Percentiles rank a stretch among this genome's conserved stretches.
Evolutionary conservation across 2,797 vertebrate species (phyloP).

Genomic region (Sebastes trivittatus): DNA sequence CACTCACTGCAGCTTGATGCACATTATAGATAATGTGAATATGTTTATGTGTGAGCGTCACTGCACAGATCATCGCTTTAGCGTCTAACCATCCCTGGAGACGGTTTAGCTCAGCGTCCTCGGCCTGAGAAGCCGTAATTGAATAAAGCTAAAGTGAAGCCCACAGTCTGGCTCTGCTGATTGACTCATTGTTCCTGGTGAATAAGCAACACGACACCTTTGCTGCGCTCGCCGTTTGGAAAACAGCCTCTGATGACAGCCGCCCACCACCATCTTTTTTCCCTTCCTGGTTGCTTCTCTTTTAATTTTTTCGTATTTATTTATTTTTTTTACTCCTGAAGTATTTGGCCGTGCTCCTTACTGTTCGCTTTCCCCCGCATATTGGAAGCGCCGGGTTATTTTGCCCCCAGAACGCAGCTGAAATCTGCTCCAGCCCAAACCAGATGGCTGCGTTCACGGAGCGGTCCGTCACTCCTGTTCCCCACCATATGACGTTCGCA

Average conservation of each 20-base stretch:
- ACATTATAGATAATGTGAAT: not conserved
- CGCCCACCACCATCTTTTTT: conserved; percentile 57
- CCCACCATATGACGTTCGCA: conserved; percentile 86
- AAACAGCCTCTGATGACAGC: conserved; percentile 60
- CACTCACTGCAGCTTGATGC: not conserved
- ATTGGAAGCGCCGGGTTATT: conserved; percentile 81
- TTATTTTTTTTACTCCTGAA: conserved; percentile 30
- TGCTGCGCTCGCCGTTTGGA: conserved; percentile 47
- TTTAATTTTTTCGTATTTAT: not conserved
- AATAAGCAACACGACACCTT: conserved; percentile 66
- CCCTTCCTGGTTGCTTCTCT: not conserved
- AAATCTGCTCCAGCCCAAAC: conserved; percentile 85
- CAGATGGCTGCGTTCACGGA: conserved; percentile 84
- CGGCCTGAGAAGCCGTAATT: conserved; percentile 47
- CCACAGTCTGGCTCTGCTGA: conserved; percentile 31
- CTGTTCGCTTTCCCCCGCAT: conserved; percentile 69
- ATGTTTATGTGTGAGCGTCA: not conserved
- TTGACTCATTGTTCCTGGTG: conserved; percentile 70
- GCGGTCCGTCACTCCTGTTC: conserved; percentile 80
- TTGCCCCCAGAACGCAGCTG: conserved; percentile 82
- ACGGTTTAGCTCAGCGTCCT: not conserved
- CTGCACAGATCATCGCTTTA: not conserved
- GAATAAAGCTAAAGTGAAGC: conserved; percentile 51
- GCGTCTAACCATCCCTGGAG: conserved; percentile 4
- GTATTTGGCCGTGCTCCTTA: conserved; percentile 53